A percentile compares a stretch with the other conserved stretches of the same genome.
phyloP scores from a whole-genome alignment of 2,113 vertebrate species.

The Poicephalus gulielmi region DNA sequence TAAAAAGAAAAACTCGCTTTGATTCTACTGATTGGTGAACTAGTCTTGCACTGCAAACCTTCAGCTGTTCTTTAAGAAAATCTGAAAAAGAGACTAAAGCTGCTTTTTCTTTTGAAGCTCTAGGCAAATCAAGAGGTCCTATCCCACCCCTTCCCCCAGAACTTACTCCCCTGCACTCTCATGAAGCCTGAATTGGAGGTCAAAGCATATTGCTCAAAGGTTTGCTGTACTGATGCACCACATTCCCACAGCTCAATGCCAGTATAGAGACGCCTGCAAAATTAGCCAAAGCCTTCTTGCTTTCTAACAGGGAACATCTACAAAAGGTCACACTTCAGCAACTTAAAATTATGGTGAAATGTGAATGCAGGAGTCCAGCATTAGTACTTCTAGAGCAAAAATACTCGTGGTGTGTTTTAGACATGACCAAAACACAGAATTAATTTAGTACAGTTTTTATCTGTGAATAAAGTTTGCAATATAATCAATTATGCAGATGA shows the following conservation, averaged over 20 bases:
- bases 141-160: not conserved
- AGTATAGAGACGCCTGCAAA: not conserved
- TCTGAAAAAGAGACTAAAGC: not conserved
- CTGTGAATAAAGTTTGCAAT: not conserved
- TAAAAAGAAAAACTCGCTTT: not conserved
- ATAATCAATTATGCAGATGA: not conserved
- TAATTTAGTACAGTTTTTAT: not conserved
- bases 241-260: not conserved
- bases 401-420: not conserved
- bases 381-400: not conserved
- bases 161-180: not conserved
- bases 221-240: not conserved
- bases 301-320: not conserved
- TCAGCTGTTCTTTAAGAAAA: not conserved
- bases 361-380: not conserved
- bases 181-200: not conserved
- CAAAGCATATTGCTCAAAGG: not conserved
- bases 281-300: not conserved
- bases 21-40: accelerated
- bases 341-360: not conserved
- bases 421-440: not conserved
- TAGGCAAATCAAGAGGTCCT: not conserved
- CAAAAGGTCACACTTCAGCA: not conserved
- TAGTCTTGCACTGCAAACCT: not conserved
- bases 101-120: not conserved